phyloP scores from a whole-genome alignment of 53 echinoderm and acorn worm species.

The Crossaster papposus region DNA sequence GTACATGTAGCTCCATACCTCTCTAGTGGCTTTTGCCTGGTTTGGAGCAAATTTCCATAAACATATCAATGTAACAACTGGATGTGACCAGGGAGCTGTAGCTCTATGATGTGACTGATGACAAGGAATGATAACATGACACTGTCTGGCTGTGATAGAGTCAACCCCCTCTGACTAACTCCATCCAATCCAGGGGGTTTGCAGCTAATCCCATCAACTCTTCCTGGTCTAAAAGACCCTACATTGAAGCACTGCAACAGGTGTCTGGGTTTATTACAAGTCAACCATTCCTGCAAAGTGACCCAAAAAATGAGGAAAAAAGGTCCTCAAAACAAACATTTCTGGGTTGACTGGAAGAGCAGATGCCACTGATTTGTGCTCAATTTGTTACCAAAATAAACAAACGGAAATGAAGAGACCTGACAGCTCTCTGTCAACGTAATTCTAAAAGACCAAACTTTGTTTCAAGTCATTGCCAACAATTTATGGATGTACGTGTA shows the following conservation, averaged over 20 bases:
- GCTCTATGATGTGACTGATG: background rate
- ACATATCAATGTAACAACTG: no score
- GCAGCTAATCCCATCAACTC: slow-evolving; percentile 2
- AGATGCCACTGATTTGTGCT: slow-evolving; percentile 13
- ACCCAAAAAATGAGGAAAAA: no score
- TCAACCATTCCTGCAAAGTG: background rate
- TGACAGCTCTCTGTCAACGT: background rate
- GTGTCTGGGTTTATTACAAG: slow-evolving; percentile 26
- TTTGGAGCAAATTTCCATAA: no score
- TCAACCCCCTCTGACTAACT: slow-evolving; percentile 12
- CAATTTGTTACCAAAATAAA: background rate
- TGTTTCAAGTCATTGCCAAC: background rate
- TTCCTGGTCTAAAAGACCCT: background rate
- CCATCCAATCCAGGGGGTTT: background rate
- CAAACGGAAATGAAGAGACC: slow-evolving; percentile 13
- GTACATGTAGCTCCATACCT: no score
- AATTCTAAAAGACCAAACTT: background rate
- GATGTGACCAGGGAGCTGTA: no score
- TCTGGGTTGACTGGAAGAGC: background rate
- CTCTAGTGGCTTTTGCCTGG: no score
- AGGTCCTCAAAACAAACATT: background rate
- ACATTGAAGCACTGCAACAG: slow-evolving; percentile 20
- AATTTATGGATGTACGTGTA: background rate
- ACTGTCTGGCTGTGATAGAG: background rate
- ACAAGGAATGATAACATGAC: slow-evolving; percentile 23